Evolutionary conservation across 2,888 invertebrate species (phyloP).

Genomic region (Lissocephala sabroskyi): DNA sequence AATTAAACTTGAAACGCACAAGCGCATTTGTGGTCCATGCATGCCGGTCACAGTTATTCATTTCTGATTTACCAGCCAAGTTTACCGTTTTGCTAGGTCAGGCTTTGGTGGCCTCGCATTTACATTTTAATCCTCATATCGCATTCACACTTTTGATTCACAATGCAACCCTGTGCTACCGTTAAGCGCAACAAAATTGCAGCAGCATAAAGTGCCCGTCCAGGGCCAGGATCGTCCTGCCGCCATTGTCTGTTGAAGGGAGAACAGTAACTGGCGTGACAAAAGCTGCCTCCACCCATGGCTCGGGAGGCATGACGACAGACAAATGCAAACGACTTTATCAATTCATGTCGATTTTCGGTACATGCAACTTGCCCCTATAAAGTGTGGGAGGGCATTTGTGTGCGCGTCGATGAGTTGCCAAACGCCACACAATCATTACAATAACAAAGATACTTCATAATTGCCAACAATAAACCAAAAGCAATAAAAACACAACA

Average conservation of each 20-base stretch:
- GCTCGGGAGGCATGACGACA: constrained; percentile 42
- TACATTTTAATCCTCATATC: constrained; percentile 64
- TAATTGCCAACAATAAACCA: constrained; percentile 3
- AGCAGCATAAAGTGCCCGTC: constrained; percentile 24
- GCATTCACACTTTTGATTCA: constrained; percentile 51
- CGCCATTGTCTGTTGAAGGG: too few species aligned
- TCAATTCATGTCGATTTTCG: constrained; percentile 62
- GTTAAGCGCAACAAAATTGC: constrained; percentile 60
- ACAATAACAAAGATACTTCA: constrained; percentile 29
- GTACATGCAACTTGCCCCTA: constrained; percentile 33
- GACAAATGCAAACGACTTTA: constrained; percentile 64
- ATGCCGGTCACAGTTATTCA: too few species aligned
- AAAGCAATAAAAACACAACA: not conserved
- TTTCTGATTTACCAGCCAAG: too few species aligned
- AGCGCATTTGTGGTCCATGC: constrained; percentile 46
- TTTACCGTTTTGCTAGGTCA: constrained; percentile 7
- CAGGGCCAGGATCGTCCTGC: not conserved
- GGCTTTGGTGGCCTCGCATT: constrained; percentile 44
- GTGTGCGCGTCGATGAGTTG: constrained; percentile 21
- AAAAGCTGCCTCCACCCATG: constrained; percentile 6
- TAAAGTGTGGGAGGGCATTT: constrained; percentile 3
- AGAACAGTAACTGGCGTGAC: constrained; percentile 11
- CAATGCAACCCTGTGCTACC: constrained; percentile 14
- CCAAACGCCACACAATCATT: constrained; percentile 39
- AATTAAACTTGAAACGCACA: constrained; percentile 57